A percentile compares a stretch with the other conserved stretches of the same genome.
Evolutionary conservation across 2,888 invertebrate genomes (phyloP).

Genomic region (Euplexia lucipara): DNA sequence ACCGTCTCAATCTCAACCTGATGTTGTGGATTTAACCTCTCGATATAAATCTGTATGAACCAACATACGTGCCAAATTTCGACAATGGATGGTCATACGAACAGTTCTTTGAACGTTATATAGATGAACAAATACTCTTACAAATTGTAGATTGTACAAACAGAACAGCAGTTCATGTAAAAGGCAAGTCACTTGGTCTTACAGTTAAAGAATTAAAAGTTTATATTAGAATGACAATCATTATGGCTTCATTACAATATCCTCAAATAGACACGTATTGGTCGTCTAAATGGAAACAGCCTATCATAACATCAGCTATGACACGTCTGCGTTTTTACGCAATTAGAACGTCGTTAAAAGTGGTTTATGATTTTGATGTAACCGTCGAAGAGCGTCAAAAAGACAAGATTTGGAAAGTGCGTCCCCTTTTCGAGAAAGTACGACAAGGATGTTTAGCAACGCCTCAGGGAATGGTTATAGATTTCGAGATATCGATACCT

Average conservation of each 20-base stretch:
- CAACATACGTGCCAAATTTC: conserved; percentile 13
- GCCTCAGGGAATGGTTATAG: conserved; percentile 30
- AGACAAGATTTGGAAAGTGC: not conserved
- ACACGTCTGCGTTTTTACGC: conserved; percentile 25
- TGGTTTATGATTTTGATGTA: conserved; percentile 27
- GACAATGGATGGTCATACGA: conserved; percentile 8
- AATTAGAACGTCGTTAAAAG: conserved; percentile 23
- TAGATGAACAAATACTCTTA: conserved; percentile 16
- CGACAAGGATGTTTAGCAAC: conserved; percentile 18
- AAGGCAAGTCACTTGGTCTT: conserved; percentile 19
- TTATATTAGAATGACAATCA: conserved; percentile 32
- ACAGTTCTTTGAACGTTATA: too few relatives aligned
- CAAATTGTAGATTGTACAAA: conserved; percentile 20
- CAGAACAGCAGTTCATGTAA: conserved; percentile 22
- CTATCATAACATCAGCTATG: conserved; percentile 22
- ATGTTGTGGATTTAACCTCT: conserved; percentile 14
- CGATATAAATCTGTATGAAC: conserved; percentile 11
- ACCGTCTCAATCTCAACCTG: conserved; percentile 14
- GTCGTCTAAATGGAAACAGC: conserved; percentile 29
- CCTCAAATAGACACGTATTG: conserved; percentile 36
- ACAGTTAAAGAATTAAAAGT: conserved; percentile 30
- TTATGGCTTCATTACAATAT: conserved; percentile 27
- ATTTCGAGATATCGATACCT: conserved; percentile 32
- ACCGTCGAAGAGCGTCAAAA: conserved; percentile 3
- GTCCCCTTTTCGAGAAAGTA: conserved; percentile 15